Percentiles rank a stretch among this genome's conserved stretches.
phyloP scores from a whole-genome alignment of 2,113 vertebrate species.

The Vidua chalybeata region DNA sequence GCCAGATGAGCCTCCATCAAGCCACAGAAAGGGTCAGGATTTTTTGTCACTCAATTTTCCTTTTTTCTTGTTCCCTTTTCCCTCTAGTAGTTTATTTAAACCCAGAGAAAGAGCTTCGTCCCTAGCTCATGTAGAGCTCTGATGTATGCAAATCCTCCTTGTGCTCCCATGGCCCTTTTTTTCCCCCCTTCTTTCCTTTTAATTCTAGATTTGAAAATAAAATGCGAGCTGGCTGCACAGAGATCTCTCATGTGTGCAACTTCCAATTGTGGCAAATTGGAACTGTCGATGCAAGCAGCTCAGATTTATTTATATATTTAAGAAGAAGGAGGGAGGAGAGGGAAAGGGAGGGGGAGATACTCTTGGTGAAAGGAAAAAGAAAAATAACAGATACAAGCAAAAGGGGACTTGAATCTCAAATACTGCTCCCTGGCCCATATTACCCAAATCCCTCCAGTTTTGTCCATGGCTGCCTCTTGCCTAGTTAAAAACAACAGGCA shows the following conservation, averaged over 20 bases:
- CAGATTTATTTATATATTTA: constrained; percentile 73
- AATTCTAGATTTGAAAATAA: constrained; percentile 76
- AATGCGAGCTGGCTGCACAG: constrained; percentile 68
- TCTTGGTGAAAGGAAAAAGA: constrained; percentile 5
- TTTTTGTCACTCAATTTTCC: constrained; percentile 14
- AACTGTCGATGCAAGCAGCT: constrained; percentile 71
- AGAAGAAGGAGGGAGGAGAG: constrained; percentile 36
- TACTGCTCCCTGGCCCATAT: constrained; percentile 51
- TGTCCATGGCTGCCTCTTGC: constrained; percentile 37
- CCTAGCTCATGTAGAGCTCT: constrained; percentile 55
- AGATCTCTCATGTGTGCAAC: constrained; percentile 72
- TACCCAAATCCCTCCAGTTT: constrained; percentile 61
- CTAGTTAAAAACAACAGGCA: constrained; percentile 59
- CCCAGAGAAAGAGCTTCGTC: constrained; percentile 55
- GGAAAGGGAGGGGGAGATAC: constrained; percentile 28
- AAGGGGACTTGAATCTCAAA: constrained; percentile 68
- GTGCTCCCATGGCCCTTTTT: constrained; percentile 63
- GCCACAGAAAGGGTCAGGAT: not conserved
- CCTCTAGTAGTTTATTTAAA: constrained; percentile 52
- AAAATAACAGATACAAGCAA: constrained; percentile 60
- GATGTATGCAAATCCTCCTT: constrained; percentile 75
- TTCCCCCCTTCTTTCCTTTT: constrained; percentile 41
- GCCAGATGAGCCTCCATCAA: not conserved
- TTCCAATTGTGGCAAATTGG: constrained; percentile 75
- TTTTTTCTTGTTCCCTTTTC: constrained; percentile 47